phyloP scores from a whole-genome alignment of 2,797 vertebrate genomes.

The Falco concolor region DNA sequence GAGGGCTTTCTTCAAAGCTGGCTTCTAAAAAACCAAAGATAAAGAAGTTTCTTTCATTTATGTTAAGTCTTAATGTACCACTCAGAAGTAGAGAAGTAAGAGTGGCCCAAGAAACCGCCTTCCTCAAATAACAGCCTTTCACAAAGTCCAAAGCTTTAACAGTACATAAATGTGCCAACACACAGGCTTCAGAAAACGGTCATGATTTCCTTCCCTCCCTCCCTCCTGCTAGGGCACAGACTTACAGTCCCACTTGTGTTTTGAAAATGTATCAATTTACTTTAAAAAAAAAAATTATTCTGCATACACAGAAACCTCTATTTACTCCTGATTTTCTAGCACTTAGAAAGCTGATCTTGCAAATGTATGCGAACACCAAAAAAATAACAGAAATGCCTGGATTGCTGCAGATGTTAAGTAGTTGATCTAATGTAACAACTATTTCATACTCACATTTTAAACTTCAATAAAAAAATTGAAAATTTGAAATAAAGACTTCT shows the following conservation, averaged over 20 bases:
- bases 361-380: not conserved
- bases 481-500: not conserved
- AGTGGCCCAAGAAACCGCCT: not conserved
- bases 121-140: not conserved
- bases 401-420: not conserved
- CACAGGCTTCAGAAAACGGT: not conserved
- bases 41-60: not conserved
- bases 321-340: not conserved
- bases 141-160: not conserved
- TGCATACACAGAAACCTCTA: not conserved
- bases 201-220: not conserved
- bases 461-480: not conserved
- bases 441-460: not conserved
- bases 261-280: not conserved
- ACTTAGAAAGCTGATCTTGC: not conserved
- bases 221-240: not conserved
- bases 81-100: not conserved
- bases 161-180: not conserved
- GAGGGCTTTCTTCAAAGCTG: constrained; percentile 79
- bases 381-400: not conserved
- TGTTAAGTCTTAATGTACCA: not conserved
- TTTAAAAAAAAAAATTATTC: not conserved
- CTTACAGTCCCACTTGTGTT: not conserved
- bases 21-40: constrained; percentile 40
- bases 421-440: not conserved